Conservation (phyloP, 2,797 vertebrate genomes). For the Orestias chungarensis region DNA sequence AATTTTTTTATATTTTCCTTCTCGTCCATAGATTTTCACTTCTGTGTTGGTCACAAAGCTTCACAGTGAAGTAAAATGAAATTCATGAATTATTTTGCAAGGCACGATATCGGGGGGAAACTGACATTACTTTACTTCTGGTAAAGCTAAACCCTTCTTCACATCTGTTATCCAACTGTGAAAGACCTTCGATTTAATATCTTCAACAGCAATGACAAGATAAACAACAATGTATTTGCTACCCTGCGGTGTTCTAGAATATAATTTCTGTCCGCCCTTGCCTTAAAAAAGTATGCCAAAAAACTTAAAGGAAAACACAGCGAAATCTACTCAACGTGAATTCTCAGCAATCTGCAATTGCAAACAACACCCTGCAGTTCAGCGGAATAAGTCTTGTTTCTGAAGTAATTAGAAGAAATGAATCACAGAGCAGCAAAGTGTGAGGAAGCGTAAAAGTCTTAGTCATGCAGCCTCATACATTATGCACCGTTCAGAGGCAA, state of each 20-base stretch:
- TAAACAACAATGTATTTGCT: conserved; percentile 2
- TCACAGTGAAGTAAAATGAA: background rate
- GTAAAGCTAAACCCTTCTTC: conserved; percentile 1
- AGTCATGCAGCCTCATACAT: conserved; percentile 42
- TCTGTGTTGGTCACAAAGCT: background rate
- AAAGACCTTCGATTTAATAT: background rate
- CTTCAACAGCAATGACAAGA: background rate
- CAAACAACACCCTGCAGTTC: conserved; percentile 12
- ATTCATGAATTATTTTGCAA: background rate
- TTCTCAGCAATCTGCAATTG: background rate
- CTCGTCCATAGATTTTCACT: background rate
- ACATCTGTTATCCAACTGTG: background rate
- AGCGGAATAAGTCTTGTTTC: conserved; percentile 10
- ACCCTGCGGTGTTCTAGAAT: background rate
- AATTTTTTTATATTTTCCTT: background rate
- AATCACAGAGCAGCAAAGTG: background rate
- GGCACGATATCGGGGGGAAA: background rate
- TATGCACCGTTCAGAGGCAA: conserved; percentile 34
- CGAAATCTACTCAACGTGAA: conserved; percentile 3
- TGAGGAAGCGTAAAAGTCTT: conserved; percentile 34
- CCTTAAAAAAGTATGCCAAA: background rate
- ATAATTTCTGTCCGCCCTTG: background rate
- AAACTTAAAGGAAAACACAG: background rate
- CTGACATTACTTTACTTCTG: background rate
- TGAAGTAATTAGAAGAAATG: conserved; percentile 16